Evolutionary conservation across 2,113 vertebrate species (phyloP), one percentile per base, ranked within the genome.

Genomic region (Pygoscelis adeliae): DNA sequence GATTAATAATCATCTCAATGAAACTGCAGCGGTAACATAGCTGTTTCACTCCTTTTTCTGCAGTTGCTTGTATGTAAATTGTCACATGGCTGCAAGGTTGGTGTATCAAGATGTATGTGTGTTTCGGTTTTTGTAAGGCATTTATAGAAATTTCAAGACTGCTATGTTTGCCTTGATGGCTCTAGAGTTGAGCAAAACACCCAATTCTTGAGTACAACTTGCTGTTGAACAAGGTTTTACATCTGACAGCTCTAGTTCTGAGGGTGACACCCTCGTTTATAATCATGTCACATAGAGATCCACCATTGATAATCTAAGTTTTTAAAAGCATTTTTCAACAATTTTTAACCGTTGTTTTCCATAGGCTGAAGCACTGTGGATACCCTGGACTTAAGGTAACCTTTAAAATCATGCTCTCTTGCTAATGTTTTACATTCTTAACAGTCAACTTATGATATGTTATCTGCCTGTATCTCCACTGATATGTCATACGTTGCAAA

Each of bases 211-310:
- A 70, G 26, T 42, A 66, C 7, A 67, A 69, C 11, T 89, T 77
- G 10, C 6, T 73, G 5, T 70, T 44, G 56, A 88, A 83, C 19
- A 61, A 23, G 16, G 11, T 62, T 80, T 81, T n/a, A 46, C 6
- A 7, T 10, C 40, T 65, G 27, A 36, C 6, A 38, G 1, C 19
- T 66, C 58, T 66, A 19, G 6, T 80, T 83, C 44, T 63, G 42
- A 87, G 26, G 6, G 4, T 46, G 29, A 32, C 87, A 20, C 4
- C 62, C 22, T 90, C 55, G 18, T 85, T 82, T 88, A 4, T 29
- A 34, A 46, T 32, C 17, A 20, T 3, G 0, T 23, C 32, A 19
- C 0, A 0, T 4, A 58, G 32, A 61, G 5, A 42, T 47, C 40
- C 0, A 0, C 19, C 10, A 20, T 32, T 47, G 49, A 70, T 72